A percentile compares a stretch with the other conserved stretches of the same genome.
Conservation (phyloP, 2,797 vertebrate species). For the Lateolabrax maculatus region DNA sequence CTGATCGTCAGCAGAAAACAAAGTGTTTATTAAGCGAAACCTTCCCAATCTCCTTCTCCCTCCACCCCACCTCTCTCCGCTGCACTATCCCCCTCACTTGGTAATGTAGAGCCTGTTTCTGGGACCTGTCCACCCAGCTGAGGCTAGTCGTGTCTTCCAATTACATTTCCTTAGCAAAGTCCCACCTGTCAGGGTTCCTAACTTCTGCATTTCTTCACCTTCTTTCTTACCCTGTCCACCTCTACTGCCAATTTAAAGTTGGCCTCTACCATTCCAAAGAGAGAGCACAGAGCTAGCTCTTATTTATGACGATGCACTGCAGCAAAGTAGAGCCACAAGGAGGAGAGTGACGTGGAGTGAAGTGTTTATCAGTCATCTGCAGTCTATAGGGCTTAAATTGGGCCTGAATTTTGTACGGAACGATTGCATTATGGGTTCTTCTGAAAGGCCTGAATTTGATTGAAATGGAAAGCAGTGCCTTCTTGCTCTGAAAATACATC, state of each 20-base stretch:
- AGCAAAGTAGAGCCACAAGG: constrained; percentile 58
- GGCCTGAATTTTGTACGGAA: constrained; percentile 74
- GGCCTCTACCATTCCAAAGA: constrained; percentile 46
- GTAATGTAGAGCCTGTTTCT: constrained; percentile 62
- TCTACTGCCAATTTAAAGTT: constrained; percentile 69
- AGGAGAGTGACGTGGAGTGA: constrained; percentile 55
- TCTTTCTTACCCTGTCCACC: constrained; percentile 35
- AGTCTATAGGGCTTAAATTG: constrained; percentile 80
- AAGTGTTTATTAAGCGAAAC: constrained; percentile 87
- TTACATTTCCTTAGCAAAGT: constrained; percentile 73
- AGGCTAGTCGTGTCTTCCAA: constrained; percentile 70
- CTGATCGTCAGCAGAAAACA: constrained; percentile 86
- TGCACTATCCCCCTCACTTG: constrained; percentile 33
- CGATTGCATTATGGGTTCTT: constrained; percentile 82
- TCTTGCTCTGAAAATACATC: constrained; percentile 80
- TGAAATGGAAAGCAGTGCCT: constrained; percentile 83
- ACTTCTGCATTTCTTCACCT: constrained; percentile 57
- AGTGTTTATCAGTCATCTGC: constrained; percentile 82
- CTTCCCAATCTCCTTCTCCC: constrained; percentile 69
- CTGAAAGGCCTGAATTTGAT: constrained; percentile 81
- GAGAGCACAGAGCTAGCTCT: constrained; percentile 42
- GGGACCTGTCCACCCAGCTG: constrained; percentile 67
- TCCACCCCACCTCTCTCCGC: background rate
- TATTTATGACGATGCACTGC: constrained; percentile 66
- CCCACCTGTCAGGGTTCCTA: constrained; percentile 64